phyloP scores from a whole-genome alignment of 2,797 vertebrate species.

The Mionectes olivaceus region DNA sequence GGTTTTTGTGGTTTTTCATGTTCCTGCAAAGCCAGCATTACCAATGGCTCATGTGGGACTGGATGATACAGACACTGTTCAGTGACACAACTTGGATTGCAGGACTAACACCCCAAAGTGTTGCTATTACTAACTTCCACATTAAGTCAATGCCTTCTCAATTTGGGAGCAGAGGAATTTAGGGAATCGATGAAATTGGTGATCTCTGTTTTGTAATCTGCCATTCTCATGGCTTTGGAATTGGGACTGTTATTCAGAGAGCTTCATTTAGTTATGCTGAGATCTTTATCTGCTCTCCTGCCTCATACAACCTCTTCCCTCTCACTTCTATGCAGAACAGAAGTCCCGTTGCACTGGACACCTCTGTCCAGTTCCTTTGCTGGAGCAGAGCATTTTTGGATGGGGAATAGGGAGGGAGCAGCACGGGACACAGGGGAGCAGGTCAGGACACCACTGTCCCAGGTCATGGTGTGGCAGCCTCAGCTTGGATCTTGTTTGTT shows the following conservation, averaged over 20 bases:
- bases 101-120: background rate
- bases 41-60: accelerated
- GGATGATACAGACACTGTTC: too few relatives aligned
- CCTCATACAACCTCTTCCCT: background rate
- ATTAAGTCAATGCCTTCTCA: background rate
- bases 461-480: background rate
- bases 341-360: background rate
- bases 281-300: background rate
- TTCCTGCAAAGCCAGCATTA: background rate
- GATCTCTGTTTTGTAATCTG: background rate
- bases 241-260: background rate
- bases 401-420: background rate
- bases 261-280: background rate
- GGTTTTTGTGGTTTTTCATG: background rate
- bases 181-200: background rate
- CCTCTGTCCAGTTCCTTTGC: background rate
- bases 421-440: background rate
- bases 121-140: background rate
- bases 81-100: background rate
- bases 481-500: background rate
- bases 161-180: background rate
- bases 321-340: background rate
- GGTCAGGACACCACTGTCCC: background rate
- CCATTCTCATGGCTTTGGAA: background rate
- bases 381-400: background rate